These are phyloP conservation scores for Siderastrea radians DNA, from an alignment of 92 coral and sea anemone species.

Conservation along the genomic window DNA sequence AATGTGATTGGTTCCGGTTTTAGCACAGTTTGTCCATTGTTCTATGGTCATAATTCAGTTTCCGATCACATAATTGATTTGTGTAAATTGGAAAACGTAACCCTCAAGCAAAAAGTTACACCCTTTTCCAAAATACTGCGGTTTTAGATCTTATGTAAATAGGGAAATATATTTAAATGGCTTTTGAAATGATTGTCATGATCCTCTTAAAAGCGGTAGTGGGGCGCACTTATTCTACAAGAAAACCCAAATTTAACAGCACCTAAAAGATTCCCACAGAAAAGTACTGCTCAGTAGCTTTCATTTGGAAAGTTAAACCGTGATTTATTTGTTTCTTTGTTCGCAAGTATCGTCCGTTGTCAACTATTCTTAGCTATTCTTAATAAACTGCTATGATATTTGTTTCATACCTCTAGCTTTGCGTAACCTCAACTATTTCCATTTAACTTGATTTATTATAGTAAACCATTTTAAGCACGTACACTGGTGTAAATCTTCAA, in stretches of 20 bases:
- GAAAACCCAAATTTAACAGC: no score
- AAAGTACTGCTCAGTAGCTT: neutral
- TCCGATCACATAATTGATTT: neutral
- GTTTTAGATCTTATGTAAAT: no score
- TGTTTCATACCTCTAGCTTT: constrained; percentile 5
- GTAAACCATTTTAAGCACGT: constrained; percentile 8
- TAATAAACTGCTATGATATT: constrained; percentile 14
- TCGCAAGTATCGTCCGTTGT: neutral
- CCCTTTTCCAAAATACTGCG: neutral
- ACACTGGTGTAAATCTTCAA: neutral
- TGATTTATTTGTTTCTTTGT: constrained; percentile 9
- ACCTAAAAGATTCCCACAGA: neutral
- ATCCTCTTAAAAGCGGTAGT: no score
- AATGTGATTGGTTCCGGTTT: neutral
- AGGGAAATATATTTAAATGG: no score
- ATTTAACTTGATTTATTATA: neutral
- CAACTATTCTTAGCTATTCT: neutral
- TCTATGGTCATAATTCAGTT: neutral
- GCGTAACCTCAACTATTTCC: constrained; percentile 16
- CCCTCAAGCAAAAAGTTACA: neutral
- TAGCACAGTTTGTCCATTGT: no score
- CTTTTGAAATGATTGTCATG: no score
- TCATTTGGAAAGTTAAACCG: neutral
- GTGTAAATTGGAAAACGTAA: neutral
- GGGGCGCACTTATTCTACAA: no score